Base-by-base conservation (phyloP, 2,113 vertebrate genomes). In the Irena cyanogastra region DNA sequence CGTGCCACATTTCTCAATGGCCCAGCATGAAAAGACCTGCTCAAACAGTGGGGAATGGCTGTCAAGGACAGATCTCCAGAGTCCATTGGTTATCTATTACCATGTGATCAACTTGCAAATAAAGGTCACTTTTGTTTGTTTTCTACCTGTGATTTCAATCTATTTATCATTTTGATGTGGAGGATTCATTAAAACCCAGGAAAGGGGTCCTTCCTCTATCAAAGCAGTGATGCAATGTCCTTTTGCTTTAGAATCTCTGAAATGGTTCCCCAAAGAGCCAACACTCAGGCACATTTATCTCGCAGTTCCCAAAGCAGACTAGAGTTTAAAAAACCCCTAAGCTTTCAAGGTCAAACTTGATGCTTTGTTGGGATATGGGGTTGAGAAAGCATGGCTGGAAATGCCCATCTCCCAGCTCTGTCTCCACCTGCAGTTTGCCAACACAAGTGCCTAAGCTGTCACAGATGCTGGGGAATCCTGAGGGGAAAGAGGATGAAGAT, bases 401-500 rank as follows among this genome's bases (percentile, higher is more conserved):
- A 75, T 64, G 64, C 4, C 50, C 33, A 12, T 23, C 18, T 74
- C 33, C 39, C 80, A 75, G 52, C 1, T 1, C 27, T 83, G 42
- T 61, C 53, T 83, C 68, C 57, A 60, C 20, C 56, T 75, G 45
- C 54, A 82, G 21, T 69, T 85, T 80, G 49, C 74, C 65, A 79
- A 49, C 44, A 39, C 0, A 0, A 90, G 44, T 39, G 50, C 30
- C 63, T 80, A 42, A 80, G 31, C 35, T 69, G 61, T 66, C 57
- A 33, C 59, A 82, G 59, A 28, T 87, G 28, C 56, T 75, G 76
- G 18, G 37, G 53, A 80, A 83, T 87, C 71, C 69, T 60, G 52
- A 79, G 72, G 61, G 56, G 52, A 37, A 86, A 56, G 44, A 78
- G 57, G 71, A 83, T 89, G 84, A 96, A 96, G 96, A 97, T 19